Evolutionary conservation across 2,113 vertebrate genomes (phyloP), one percentile per base, ranked within the genome.

Genomic region (Loxodonta africana): DNA sequence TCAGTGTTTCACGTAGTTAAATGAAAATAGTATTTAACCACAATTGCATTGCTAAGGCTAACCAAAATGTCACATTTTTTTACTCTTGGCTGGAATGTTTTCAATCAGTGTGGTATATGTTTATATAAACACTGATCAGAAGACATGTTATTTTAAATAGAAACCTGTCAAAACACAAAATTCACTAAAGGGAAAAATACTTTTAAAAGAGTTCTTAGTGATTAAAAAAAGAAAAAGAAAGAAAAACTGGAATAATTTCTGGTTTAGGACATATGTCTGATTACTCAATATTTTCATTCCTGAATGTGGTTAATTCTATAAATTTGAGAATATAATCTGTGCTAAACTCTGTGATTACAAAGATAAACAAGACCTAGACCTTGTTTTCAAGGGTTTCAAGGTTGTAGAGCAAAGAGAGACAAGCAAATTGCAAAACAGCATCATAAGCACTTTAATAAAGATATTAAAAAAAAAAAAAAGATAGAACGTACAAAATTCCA

Each of bases 161-260:
- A 73, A 73, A 84, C 73, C 23, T 84, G 46, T 80, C 83, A 46
- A 88, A 78, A 88, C 44, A 83, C 28, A 33, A 94, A 94, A 83
- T 73, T 94, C 44, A 11, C 83, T 92, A 73, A 46, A 8, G 5
- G 2, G 28, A 8, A 83, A 74, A 53, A 41, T 71, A 26, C 63
- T 71, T 83, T 69, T 51, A 83, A 73, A 18, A 44, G 17, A 21
- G 46, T 73, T 41, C 6, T 80, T 90, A 15, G 21, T 73, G 51
- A 62, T 57, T 37, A 37, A 37, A 57, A 57, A 57, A 57, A 57
- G 14, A 11, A 57, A 57, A 57, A 11, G 6, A 57, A 83, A n/a
- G 83, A 92, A n/a, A 92, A n/a, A 88, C 62, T 88, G 44, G 30
- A 71, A 57, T 78, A 30, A 60, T 62, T 94, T 63, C 65, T 94